Base-by-base conservation (phyloP, 1,140 invertebrate genomes). In the Ostrea denselamellosa region DNA sequence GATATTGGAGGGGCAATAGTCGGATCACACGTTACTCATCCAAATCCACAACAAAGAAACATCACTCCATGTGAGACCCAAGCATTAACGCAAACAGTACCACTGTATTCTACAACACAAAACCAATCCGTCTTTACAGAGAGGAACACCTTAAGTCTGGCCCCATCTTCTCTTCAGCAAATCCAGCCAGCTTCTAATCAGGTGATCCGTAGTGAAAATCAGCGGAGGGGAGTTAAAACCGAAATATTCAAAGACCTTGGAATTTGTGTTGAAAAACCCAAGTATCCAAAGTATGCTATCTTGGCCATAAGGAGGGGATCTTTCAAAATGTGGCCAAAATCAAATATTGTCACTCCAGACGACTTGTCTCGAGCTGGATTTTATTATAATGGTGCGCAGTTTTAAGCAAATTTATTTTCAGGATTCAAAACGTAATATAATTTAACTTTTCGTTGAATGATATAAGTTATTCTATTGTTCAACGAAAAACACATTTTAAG, bases 281-380 rank as follows among this genome's bases (percentile, higher is more conserved):
- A 53, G 44, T 53, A 83, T 19, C 82, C 82, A 25, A 83, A 83
- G 10, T 83, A 83, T 83, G 34, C 82, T 2, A 83, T 83, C n/a
- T 34, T 53, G 7, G n/a, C 82, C 17, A 28, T 7, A 8, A 52
- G 82, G 22, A 52, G 51, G 44, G 10, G 17, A 22, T 53, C 82
- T 53, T 83, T 83, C 82, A 53, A 83, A 7, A 52, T 14, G 14
- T 83, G 82, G 82, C 44, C 44, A 17, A 52, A 10, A 52, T 22
- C 82, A 54, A 9, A 19, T 9, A 34, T 77, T 77, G 68, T 77
- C 10, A 53, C 17, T 12, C 34, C 34, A 51, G 19, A 83, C 2
- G 51, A 83, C 10, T 22, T 83, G 19, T 52, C 82, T 7, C 51
- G 53, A 83, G 82, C 82, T 53, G 82, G 82, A 17, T 83, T 83